Conservation (phyloP, 2,113 vertebrate genomes). For the Pavo muticus region DNA sequence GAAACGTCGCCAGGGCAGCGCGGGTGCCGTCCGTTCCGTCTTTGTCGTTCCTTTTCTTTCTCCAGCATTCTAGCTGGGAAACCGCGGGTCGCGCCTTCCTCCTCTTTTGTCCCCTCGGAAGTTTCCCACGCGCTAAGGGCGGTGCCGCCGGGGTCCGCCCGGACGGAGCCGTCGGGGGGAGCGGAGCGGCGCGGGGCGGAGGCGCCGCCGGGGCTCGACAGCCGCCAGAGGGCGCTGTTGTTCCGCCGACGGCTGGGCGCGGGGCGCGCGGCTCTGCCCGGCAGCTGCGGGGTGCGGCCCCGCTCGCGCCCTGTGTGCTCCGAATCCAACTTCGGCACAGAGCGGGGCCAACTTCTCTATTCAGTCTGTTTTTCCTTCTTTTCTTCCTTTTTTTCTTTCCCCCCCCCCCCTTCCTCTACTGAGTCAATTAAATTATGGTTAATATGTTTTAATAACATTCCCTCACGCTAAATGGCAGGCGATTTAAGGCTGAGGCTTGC, state of each 20-base stretch:
- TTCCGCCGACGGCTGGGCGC: conserved; percentile 19
- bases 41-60: background rate
- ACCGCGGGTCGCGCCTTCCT: background rate
- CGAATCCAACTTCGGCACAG: background rate
- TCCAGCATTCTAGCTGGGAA: background rate
- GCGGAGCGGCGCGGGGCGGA: background rate
- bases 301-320: no score
- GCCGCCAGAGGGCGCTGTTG: conserved; percentile 77
- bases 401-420: background rate
- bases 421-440: conserved; percentile 58
- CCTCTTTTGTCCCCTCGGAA: fast-evolving
- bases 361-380: no score
- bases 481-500: conserved; percentile 57
- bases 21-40: background rate
- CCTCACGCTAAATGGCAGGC: conserved; percentile 37
- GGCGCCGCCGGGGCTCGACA: no score
- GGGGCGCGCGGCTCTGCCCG: no score
- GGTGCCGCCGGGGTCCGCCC: background rate
- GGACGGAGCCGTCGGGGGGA: background rate
- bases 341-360: no score
- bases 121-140: background rate
- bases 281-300: no score
- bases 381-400: no score
- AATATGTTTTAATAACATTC: conserved; percentile 66
- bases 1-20: background rate